These are phyloP conservation scores for Caenorhabditis sp. DNA, from an alignment of 2,888 invertebrate genomes.

Conservation along the genomic window DNA sequence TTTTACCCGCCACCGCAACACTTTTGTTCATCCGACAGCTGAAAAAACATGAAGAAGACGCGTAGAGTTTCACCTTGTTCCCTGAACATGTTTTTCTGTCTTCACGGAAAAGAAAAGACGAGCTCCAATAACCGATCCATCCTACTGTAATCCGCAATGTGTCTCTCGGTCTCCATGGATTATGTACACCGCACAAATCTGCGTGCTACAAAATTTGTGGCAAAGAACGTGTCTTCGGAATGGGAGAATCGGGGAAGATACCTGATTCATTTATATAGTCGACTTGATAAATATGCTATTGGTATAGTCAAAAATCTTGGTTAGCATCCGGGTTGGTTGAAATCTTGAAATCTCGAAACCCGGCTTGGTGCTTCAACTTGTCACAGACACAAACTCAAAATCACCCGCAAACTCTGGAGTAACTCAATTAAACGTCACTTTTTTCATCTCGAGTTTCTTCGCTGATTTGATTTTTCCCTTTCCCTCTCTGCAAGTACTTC, in stretches of 20 bases:
- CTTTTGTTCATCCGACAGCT: background rate
- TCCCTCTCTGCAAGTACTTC: background rate
- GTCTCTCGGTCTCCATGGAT: slow-evolving; percentile 28
- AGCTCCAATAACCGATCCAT: slow-evolving; percentile 21
- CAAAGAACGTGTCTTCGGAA: slow-evolving; percentile 36
- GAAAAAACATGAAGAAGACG: background rate
- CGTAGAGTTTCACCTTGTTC: slow-evolving; percentile 14
- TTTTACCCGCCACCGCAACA: background rate
- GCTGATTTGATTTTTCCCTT: slow-evolving; percentile 9
- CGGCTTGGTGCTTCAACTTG: slow-evolving; percentile 1
- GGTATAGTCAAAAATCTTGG: background rate
- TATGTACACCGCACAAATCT: slow-evolving; percentile 43
- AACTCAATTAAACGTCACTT: slow-evolving; percentile 26
- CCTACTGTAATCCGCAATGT: slow-evolving; percentile 51
- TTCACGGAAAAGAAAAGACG: background rate
- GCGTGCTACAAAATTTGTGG: slow-evolving; percentile 54
- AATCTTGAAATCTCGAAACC: too few relatives aligned
- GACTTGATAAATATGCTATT: background rate
- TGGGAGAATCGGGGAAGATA: slow-evolving; percentile 21
- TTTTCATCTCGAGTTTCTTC: background rate
- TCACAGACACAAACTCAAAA: too few relatives aligned
- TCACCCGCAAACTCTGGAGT: background rate
- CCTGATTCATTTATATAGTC: slow-evolving; percentile 12
- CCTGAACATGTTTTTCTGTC: background rate
- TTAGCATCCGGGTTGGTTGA: too few relatives aligned